phyloP scores from a whole-genome alignment of 2,113 vertebrate species.

The Centrocercus urophasianus region DNA sequence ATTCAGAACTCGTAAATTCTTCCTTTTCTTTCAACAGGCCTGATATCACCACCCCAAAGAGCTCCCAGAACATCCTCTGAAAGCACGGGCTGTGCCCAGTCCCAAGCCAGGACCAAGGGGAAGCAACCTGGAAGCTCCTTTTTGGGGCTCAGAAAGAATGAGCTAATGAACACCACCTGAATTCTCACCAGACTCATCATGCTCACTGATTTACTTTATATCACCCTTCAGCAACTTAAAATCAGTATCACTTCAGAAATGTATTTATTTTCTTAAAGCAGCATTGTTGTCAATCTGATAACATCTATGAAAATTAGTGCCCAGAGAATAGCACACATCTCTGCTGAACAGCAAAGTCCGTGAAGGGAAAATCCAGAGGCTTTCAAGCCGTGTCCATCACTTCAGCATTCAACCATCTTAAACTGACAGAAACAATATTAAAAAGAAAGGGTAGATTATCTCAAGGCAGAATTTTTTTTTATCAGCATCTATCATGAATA shows the following conservation, averaged over 20 bases:
- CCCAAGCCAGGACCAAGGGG: not conserved
- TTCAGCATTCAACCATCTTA: conserved; percentile 14
- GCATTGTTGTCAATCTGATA: conserved; percentile 45
- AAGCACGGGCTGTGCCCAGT: not conserved
- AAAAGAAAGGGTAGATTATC: conserved; percentile 39
- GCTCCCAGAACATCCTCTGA: not conserved
- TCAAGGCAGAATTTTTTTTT: conserved; percentile 41
- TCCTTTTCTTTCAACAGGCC: accelerated
- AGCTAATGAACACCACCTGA: not conserved
- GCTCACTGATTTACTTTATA: not conserved
- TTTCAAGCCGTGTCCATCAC: conserved; percentile 32
- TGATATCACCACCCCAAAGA: not conserved
- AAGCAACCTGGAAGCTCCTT: not conserved
- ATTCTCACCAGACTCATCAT: not conserved
- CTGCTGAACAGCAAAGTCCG: not conserved
- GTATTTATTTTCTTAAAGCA: not conserved
- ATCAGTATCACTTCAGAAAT: not conserved
- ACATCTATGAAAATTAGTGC: conserved; percentile 19
- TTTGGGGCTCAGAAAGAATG: not conserved
- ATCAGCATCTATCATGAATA: conserved; percentile 44
- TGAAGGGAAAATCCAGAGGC: conserved; percentile 30
- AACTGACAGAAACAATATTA: conserved; percentile 58
- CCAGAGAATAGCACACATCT: not conserved
- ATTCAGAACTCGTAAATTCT: not conserved
- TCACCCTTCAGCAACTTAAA: not conserved